phyloP scores from a whole-genome alignment of 2,797 vertebrate species.

The Acipenser ruthenus region DNA sequence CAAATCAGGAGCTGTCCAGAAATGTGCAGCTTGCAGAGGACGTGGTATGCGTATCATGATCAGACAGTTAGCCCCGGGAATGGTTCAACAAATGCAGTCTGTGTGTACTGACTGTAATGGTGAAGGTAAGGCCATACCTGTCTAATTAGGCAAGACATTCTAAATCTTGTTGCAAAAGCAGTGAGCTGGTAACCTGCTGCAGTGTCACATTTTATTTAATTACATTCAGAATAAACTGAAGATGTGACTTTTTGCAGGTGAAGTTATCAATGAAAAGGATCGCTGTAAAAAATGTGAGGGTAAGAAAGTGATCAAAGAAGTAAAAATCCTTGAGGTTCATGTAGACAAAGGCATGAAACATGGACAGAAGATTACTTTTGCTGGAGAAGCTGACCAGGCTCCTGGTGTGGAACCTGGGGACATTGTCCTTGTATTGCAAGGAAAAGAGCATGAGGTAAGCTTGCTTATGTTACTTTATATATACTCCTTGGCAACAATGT shows the following conservation, averaged over 20 bases:
- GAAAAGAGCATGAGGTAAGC: constrained; percentile 91
- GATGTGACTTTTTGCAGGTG: constrained; percentile 60
- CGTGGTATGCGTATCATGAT: constrained; percentile 96
- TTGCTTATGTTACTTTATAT: background rate
- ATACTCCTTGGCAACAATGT: constrained; percentile 8
- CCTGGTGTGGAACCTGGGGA: constrained; percentile 90
- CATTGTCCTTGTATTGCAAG: constrained; percentile 90
- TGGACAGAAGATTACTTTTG: constrained; percentile 93
- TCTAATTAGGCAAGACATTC: no score
- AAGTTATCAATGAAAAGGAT: constrained; percentile 97
- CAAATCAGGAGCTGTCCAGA: constrained; percentile 92
- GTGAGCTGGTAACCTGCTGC: background rate
- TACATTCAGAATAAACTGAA: background rate
- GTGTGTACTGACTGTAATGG: constrained; percentile 94
- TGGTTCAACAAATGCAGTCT: constrained; percentile 99
- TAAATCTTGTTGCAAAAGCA: background rate
- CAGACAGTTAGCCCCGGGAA: constrained; percentile 92
- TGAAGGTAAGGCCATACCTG: constrained; percentile 68
- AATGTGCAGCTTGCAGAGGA: constrained; percentile 85
- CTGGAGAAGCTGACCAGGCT: constrained; percentile 94
- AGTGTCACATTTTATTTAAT: background rate
- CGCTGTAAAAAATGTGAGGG: constrained; percentile 99
- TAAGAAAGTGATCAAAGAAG: constrained; percentile 96
- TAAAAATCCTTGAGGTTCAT: constrained; percentile 97
- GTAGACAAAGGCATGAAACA: constrained; percentile 99